phyloP scores from a whole-genome alignment of 2,888 invertebrate genomes.

The Agrochola lota region DNA sequence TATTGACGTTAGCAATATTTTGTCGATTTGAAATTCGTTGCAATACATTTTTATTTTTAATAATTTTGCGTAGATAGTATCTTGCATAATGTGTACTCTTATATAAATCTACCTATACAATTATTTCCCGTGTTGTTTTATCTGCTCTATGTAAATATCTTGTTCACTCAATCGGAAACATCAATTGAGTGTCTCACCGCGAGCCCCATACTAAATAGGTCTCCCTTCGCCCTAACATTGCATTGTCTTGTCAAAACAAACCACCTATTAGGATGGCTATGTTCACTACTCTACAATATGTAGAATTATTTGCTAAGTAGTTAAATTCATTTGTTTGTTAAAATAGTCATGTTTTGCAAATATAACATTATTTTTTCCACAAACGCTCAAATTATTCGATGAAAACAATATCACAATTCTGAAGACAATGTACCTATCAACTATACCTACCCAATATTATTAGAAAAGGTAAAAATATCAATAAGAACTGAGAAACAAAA shows the following conservation, averaged over 20 bases:
- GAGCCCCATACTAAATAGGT: constrained; percentile 83
- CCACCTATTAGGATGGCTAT: constrained; percentile 22
- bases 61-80: background rate
- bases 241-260: constrained; percentile 67
- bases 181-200: constrained; percentile 86
- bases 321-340: too few species aligned
- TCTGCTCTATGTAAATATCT: constrained; percentile 71
- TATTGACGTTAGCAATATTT: background rate
- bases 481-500: constrained; percentile 1
- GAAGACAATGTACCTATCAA: background rate
- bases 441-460: background rate
- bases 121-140: constrained; percentile 21
- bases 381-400: background rate
- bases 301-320: background rate
- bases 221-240: constrained; percentile 42
- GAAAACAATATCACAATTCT: background rate
- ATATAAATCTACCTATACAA: background rate
- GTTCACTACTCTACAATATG: constrained; percentile 1
- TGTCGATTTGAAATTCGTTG: background rate
- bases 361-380: background rate
- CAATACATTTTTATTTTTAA: background rate
- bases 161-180: constrained; percentile 86
- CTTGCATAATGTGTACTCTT: background rate
- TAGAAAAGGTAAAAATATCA: constrained; percentile 8
- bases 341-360: too few species aligned